A percentile compares a stretch with the other conserved stretches of the same genome.
These are phyloP conservation scores for Furcifer pardalis DNA, from an alignment of 2,797 vertebrate species.

Conservation along the genomic window DNA sequence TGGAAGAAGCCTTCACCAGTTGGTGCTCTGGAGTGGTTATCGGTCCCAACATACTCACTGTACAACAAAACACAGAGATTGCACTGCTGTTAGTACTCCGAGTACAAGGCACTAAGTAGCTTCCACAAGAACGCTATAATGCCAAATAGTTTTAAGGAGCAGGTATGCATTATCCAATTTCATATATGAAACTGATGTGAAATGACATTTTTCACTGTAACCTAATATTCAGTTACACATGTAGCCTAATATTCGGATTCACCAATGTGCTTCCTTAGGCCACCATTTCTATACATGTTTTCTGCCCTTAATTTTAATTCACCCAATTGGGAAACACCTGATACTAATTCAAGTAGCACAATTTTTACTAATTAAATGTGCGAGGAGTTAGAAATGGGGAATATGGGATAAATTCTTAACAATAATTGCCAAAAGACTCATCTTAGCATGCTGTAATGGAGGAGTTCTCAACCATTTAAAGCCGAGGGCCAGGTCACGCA, in stretches of 20 bases:
- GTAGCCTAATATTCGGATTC: neutral
- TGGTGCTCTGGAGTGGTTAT: conserved; percentile 95
- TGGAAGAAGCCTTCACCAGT: conserved; percentile 90
- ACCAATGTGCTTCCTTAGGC: neutral
- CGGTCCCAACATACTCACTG: conserved; percentile 93
- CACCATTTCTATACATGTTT: neutral
- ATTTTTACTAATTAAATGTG: neutral
- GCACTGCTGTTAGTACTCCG: neutral
- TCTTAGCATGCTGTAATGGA: neutral
- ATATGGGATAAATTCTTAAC: neutral
- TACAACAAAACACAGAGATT: conserved; percentile 49
- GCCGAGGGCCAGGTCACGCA: too few relatives aligned
- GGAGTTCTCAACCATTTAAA: too few relatives aligned
- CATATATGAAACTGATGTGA: neutral
- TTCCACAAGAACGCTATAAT: neutral
- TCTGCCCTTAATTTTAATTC: neutral
- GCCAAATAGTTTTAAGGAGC: neutral
- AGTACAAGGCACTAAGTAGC: neutral
- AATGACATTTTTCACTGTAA: neutral
- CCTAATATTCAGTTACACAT: neutral
- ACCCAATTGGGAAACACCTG: neutral
- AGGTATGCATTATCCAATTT: neutral
- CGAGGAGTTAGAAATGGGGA: neutral
- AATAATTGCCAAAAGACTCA: neutral
- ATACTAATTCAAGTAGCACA: neutral